These are phyloP conservation scores for Hydroisotoma schaefferi DNA, from an alignment of 2,888 invertebrate genomes.

Conservation along the genomic window DNA sequence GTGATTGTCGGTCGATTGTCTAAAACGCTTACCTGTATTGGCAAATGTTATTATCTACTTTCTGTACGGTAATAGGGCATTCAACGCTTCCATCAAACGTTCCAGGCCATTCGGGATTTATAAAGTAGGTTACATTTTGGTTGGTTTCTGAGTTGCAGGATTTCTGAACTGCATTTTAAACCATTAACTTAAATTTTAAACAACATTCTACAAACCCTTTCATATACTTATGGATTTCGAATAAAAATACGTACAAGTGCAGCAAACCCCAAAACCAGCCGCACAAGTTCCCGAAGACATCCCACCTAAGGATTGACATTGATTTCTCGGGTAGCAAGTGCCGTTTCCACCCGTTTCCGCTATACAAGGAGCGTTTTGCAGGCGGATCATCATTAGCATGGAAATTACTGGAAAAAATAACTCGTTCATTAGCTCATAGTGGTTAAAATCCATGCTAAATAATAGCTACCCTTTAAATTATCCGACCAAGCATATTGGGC, in stretches of 20 bases:
- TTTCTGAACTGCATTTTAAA: conserved; percentile 41
- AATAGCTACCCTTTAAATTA: no score
- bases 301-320: conserved; percentile 70
- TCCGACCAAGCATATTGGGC: no score
- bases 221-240: not conserved
- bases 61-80: conserved; percentile 48
- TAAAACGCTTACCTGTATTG: conserved; percentile 43
- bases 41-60: conserved; percentile 48
- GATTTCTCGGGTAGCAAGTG: conserved; percentile 68
- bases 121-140: conserved; percentile 48
- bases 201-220: not conserved
- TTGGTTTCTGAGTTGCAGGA: conserved; percentile 47
- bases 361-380: conserved; percentile 70
- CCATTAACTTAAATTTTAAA: not conserved
- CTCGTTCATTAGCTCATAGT: no score
- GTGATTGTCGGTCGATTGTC: not conserved
- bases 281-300: conserved; percentile 75
- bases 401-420: conserved; percentile 63
- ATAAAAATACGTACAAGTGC: conserved; percentile 62
- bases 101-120: conserved; percentile 47
- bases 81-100: conserved; percentile 49
- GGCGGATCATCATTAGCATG: conserved; percentile 73
- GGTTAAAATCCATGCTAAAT: no score
- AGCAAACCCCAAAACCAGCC: conserved; percentile 71
- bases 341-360: conserved; percentile 76